These are phyloP conservation scores for Bilobella aurantiaca DNA, from an alignment of 1,140 invertebrate species.

Conservation along the genomic window DNA sequence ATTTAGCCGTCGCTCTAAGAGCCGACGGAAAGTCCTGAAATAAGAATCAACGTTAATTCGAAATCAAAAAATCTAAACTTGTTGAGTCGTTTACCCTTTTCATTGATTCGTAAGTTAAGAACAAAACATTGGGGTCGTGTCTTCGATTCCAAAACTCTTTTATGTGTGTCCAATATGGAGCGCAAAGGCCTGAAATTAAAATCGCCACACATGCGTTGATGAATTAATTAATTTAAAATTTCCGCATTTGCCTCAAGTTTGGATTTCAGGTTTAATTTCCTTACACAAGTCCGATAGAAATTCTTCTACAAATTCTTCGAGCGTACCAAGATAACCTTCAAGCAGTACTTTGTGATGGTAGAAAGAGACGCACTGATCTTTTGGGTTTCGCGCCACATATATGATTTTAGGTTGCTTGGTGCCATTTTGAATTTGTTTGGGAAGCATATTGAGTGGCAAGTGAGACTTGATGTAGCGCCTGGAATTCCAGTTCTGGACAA, in stretches of 20 bases:
- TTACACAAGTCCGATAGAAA: neutral
- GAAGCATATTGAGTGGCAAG: slow-evolving; percentile 59
- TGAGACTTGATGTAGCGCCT: slow-evolving; percentile 64
- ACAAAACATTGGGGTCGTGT: slow-evolving; percentile 24
- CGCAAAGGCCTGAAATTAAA: slow-evolving; percentile 14
- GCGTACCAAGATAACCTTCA: slow-evolving; percentile 53
- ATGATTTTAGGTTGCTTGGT: slow-evolving; percentile 48
- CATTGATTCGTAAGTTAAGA: slow-evolving; percentile 30
- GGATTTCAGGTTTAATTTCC: neutral
- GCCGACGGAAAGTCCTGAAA: slow-evolving; percentile 49
- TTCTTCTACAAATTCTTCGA: slow-evolving; percentile 41
- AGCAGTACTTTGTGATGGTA: slow-evolving; percentile 69
- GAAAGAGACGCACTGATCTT: slow-evolving; percentile 84
- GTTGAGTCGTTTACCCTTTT: slow-evolving; percentile 17
- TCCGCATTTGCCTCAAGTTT: neutral
- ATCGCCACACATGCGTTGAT: neutral
- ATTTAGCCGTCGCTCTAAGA: slow-evolving; percentile 57
- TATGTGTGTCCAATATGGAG: slow-evolving; percentile 26
- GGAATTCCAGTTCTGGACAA: slow-evolving; percentile 16
- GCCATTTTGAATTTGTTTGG: slow-evolving; percentile 47
- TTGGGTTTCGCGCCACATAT: slow-evolving; percentile 82
- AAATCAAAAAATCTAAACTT: too few relatives aligned
- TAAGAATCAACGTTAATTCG: too few relatives aligned
- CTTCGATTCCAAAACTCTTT: slow-evolving; percentile 18
- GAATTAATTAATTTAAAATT: neutral